These are phyloP conservation scores for Chamaetylas fuelleborni DNA, from an alignment of 2,113 vertebrate species.

Conservation along the genomic window DNA sequence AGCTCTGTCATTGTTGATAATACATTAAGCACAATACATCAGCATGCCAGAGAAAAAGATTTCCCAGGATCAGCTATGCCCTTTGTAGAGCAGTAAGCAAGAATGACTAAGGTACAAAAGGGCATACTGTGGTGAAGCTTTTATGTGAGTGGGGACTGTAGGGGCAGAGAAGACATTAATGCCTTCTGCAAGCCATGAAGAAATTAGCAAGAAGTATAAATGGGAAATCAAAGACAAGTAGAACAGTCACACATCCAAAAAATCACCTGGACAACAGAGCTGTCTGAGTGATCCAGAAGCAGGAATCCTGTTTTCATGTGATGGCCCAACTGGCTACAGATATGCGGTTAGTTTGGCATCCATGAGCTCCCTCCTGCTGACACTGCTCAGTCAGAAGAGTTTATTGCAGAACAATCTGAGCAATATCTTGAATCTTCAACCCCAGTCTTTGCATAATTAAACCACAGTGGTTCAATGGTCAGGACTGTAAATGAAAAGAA, in stretches of 20 bases:
- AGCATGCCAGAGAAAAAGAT: background rate
- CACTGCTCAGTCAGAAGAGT: background rate
- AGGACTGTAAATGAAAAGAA: background rate
- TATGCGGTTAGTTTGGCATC: background rate
- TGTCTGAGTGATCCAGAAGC: background rate
- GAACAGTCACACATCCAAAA: background rate
- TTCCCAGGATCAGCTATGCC: constrained; percentile 3
- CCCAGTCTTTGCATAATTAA: background rate
- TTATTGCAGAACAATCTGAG: background rate
- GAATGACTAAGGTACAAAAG: background rate
- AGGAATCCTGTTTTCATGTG: background rate
- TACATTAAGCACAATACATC: constrained; percentile 2
- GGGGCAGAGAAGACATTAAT: background rate
- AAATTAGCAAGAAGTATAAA: background rate
- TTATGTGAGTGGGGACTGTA: background rate
- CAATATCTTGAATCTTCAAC: background rate
- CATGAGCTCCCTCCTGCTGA: background rate
- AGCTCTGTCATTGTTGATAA: constrained; percentile 35
- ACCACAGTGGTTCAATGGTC: background rate
- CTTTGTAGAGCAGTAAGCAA: background rate
- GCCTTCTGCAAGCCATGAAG: background rate
- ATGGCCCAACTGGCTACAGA: background rate
- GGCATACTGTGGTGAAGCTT: background rate
- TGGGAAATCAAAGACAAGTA: background rate
- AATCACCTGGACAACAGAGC: background rate